Evolutionary conservation across 2,888 invertebrate genomes (phyloP).

Genomic region (Thymelicus lineola): DNA sequence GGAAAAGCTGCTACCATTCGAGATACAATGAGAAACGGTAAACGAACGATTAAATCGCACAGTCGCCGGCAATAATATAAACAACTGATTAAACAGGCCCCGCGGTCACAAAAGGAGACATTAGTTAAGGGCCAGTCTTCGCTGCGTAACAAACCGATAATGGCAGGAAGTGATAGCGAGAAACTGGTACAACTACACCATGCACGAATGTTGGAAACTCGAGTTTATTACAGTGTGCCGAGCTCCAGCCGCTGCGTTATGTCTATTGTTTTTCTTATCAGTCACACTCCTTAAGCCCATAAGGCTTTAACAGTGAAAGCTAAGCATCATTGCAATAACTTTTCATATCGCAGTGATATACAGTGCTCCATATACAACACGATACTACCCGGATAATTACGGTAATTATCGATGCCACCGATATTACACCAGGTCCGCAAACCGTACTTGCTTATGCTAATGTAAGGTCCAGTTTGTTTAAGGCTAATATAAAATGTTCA

Average conservation of each 20-base stretch:
- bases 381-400: conserved; percentile 34
- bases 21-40: conserved; percentile 80
- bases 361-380: conserved; percentile 30
- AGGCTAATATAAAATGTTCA: conserved; percentile 29
- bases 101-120: conserved; percentile 82
- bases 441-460: conserved; percentile 6
- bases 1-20: conserved; percentile 58
- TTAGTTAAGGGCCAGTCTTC: conserved; percentile 72
- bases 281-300: conserved; percentile 49
- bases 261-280: conserved; percentile 57
- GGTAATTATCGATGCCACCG: conserved; percentile 28
- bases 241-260: conserved; percentile 47
- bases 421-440: conserved; percentile 15
- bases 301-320: conserved; percentile 45
- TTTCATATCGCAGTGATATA: conserved; percentile 35
- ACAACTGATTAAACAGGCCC: conserved; percentile 80
- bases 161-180: conserved; percentile 76
- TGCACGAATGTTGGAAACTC: conserved; percentile 56
- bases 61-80: conserved; percentile 80
- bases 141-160: conserved; percentile 72
- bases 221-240: conserved; percentile 53
- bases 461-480: not conserved
- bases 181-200: conserved; percentile 68
- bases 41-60: conserved; percentile 78
- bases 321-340: conserved; percentile 44